A percentile compares a stretch with the other conserved stretches of the same genome.
These are phyloP conservation scores for Acrocephalus kingi DNA, from an alignment of 2,113 vertebrate genomes.

Conservation along the genomic window DNA sequence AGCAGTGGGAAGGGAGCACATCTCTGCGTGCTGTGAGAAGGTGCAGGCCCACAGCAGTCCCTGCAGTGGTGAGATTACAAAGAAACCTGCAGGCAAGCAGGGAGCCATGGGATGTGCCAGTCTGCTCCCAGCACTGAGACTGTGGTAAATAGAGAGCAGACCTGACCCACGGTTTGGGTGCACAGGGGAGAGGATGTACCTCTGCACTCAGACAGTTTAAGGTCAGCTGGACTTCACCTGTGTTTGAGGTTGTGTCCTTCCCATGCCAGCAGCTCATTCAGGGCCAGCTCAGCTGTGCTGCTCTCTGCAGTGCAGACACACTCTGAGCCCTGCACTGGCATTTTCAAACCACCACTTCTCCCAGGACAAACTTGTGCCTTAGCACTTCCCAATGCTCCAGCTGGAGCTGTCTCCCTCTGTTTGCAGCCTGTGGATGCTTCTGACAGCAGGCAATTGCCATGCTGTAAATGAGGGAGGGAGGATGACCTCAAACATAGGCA, in stretches of 20 bases:
- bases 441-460: background rate
- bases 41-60: background rate
- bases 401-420: background rate
- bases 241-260: background rate
- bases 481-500: background rate
- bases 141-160: background rate
- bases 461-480: background rate
- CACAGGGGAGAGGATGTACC: background rate
- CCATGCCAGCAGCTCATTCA: fast-evolving
- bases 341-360: background rate
- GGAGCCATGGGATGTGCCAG: background rate
- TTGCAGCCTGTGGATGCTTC: background rate
- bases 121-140: fast-evolving
- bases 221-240: fast-evolving
- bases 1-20: background rate
- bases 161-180: background rate
- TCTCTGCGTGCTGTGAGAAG: background rate
- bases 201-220: background rate
- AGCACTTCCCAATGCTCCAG: background rate
- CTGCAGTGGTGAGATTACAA: background rate
- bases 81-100: background rate
- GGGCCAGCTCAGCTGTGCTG: background rate
- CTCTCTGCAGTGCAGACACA: background rate
- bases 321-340: background rate
- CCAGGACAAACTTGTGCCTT: background rate